Evolutionary conservation across 1,140 invertebrate genomes (phyloP), one percentile per base, ranked within the genome.

Genomic region (Cydia fagiglandana): DNA sequence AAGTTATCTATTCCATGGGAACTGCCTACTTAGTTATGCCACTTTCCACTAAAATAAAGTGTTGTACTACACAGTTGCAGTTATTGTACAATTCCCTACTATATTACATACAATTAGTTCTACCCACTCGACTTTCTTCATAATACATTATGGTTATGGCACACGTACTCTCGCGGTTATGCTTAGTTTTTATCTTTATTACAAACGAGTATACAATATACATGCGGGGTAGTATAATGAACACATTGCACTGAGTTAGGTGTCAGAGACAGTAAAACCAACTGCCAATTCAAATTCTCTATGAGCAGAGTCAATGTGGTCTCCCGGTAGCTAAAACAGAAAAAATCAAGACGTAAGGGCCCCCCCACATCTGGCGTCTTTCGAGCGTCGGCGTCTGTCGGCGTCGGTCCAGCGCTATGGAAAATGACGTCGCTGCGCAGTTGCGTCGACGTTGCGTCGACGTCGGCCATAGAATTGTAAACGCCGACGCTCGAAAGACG

Each of bases 61-160:
- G 34, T 70, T 70, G 64, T 70, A 70, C 66, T 70, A 70, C 66
- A 38, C 34, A 30, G 66, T 17, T 38, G 34, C 38, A 38, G 17
- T 61, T 61, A 61, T 20, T 20, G 53, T 61, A 61, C 56, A 20
- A 61, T 61, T 24, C 24, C 4, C 9, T 24, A 61, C 56, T 61
- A 61, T 61, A 61, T 24, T 61, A 61, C 56, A 61, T 61, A 61
- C 17, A 24, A 24, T 61, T 61, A 61, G 20, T 61, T 61, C 56
- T 24, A 61, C 56, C 20, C 17, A 9, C 56, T 24, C 2, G 56
- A 61, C 24, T 61, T 61, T 61, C 9, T 61, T 24, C 20, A 61
- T n/a, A 53, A 24, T 61, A 61, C 56, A 61, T 24, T 61, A 61
- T 9, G 56, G 17, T 61, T 61, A 61, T 61, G 56, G 56, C 56